A percentile compares a stretch with the other conserved stretches of the same genome.
Conservation (phyloP, 2,113 vertebrate genomes). For the Pluvialis apricaria region DNA sequence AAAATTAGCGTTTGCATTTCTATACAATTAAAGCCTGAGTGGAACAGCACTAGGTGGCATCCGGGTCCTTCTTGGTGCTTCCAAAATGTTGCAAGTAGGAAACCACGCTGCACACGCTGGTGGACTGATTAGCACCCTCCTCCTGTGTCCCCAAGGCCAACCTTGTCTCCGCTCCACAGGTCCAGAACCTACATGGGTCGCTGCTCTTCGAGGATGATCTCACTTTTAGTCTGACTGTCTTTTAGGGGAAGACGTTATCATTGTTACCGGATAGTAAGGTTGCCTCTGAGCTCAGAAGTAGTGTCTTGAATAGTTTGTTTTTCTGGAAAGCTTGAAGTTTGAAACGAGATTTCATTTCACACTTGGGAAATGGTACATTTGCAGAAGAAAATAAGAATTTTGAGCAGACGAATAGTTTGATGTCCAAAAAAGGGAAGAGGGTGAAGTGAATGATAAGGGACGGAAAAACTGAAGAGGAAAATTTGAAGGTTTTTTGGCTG, state of each 20-base stretch:
- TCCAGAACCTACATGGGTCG: fast-evolving
- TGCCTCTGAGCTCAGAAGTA: background rate
- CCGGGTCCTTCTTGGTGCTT: background rate
- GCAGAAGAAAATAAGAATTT: background rate
- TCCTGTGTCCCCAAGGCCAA: fast-evolving
- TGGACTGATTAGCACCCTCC: background rate
- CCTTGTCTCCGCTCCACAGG: background rate
- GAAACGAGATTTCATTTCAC: background rate
- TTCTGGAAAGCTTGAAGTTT: background rate
- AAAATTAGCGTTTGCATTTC: background rate
- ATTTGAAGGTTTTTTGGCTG: background rate
- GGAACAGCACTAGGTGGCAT: background rate
- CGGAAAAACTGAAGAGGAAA: background rate
- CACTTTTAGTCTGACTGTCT: background rate
- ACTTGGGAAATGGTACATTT: background rate
- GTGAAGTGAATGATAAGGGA: background rate
- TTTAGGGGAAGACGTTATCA: background rate
- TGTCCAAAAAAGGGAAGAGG: background rate
- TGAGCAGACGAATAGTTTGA: background rate
- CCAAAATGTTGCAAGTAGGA: background rate
- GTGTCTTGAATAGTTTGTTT: background rate
- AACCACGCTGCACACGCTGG: fast-evolving
- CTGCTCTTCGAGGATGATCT: background rate
- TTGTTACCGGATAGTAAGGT: no score
- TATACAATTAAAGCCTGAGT: background rate